Percentiles rank a stretch among this genome's conserved stretches.
These are phyloP conservation scores for Morelia viridis DNA, from an alignment of 2,797 vertebrate genomes.

Conservation along the genomic window DNA sequence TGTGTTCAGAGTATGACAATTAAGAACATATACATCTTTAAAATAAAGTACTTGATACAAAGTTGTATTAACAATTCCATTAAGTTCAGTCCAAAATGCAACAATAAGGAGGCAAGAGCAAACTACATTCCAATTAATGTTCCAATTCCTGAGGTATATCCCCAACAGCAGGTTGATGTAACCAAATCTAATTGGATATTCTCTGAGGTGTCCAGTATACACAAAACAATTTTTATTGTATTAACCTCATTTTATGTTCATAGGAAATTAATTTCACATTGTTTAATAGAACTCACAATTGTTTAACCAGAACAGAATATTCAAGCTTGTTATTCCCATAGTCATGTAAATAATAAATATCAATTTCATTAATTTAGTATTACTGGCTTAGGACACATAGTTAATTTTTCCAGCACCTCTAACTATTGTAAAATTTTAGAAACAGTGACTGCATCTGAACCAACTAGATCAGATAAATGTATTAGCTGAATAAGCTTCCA, in stretches of 20 bases:
- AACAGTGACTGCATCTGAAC: too few species aligned
- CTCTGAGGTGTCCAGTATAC: neutral
- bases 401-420: too few species aligned
- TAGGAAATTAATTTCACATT: neutral
- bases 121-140: neutral
- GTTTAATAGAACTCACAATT: neutral
- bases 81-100: neutral
- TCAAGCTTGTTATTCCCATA: neutral
- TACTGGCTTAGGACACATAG: too few species aligned
- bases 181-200: neutral
- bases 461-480: too few species aligned
- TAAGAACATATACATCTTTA: neutral
- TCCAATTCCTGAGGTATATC: neutral
- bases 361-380: too few species aligned
- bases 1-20: neutral
- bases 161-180: neutral
- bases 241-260: neutral
- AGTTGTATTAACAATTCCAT: neutral
- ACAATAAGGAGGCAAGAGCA: neutral
- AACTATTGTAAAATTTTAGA: too few species aligned
- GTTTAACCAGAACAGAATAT: neutral
- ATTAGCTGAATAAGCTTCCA: too few species aligned
- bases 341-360: neutral
- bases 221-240: neutral
- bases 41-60: neutral